Percentiles rank a stretch among this genome's conserved stretches.
phyloP scores from a whole-genome alignment of 2,888 invertebrate species.

The Athalia rosae region DNA sequence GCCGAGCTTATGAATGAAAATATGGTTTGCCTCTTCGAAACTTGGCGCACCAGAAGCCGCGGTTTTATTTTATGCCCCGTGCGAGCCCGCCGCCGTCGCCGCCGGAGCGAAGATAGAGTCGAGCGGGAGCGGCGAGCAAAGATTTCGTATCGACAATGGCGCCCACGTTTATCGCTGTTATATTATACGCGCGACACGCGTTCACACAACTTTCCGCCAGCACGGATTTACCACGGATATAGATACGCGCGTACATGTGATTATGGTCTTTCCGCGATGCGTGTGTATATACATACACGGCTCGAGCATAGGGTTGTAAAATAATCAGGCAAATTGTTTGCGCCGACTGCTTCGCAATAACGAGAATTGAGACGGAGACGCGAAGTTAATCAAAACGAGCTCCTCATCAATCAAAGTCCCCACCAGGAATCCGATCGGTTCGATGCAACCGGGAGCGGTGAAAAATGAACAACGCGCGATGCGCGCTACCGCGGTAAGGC shows the following conservation, averaged over 20 bases:
- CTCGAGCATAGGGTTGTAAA: no score
- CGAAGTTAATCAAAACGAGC: no score
- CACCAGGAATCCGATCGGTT: no score
- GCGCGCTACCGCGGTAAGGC: no score
- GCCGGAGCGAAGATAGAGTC: background rate
- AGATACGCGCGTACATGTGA: background rate
- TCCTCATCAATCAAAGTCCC: no score
- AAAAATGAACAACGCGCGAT: no score
- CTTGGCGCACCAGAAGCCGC: background rate
- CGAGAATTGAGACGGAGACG: no score
- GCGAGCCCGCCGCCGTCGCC: background rate
- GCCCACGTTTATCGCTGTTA: conserved; percentile 36
- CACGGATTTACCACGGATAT: background rate
- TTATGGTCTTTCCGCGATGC: no score
- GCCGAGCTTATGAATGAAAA: conserved; percentile 43
- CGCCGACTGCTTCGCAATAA: no score
- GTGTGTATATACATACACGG: no score
- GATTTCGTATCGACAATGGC: conserved; percentile 37
- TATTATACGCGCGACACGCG: conserved; percentile 30
- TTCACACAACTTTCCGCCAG: background rate
- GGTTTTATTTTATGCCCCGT: background rate
- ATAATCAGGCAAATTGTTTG: no score
- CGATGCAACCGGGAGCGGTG: no score
- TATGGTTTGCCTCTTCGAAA: conserved; percentile 30
- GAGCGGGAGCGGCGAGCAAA: background rate